Conservation (phyloP, 2,113 vertebrate species). For the Catharus fuscescens region DNA sequence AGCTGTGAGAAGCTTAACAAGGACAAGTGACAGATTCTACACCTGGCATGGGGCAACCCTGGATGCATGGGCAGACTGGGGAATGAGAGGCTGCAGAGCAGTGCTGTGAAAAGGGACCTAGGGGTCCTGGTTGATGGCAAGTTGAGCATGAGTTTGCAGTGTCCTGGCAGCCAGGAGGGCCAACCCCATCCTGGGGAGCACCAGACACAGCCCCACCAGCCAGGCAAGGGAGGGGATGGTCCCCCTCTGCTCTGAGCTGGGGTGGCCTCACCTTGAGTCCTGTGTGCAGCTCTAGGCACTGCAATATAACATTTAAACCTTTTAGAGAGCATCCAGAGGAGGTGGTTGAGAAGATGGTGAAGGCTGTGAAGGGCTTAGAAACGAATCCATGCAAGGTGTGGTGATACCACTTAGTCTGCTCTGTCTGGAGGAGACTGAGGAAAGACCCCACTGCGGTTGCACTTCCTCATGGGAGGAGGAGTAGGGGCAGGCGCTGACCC, state of each 20-base stretch:
- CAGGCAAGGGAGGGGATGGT: accelerated
- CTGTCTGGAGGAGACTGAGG: background rate
- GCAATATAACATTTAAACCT: background rate
- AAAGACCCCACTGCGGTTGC: background rate
- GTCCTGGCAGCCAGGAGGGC: background rate
- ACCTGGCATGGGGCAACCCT: background rate
- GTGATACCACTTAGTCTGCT: background rate
- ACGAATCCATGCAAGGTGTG: accelerated
- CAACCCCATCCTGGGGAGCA: accelerated
- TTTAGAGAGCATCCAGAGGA: background rate
- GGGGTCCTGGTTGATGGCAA: accelerated
- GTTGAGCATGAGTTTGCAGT: background rate
- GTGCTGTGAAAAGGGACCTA: background rate
- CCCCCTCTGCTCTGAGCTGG: background rate
- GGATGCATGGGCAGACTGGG: no score
- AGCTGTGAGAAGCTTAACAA: background rate
- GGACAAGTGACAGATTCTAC: background rate
- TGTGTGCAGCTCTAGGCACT: background rate
- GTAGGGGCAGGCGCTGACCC: background rate
- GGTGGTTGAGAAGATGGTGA: no score
- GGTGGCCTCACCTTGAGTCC: accelerated
- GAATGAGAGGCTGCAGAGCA: background rate
- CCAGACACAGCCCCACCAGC: accelerated
- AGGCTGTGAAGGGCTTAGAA: background rate
- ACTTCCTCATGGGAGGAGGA: accelerated